These are phyloP conservation scores for Chalcosyrphus nemorum DNA, from an alignment of 2,888 invertebrate genomes.

Conservation along the genomic window DNA sequence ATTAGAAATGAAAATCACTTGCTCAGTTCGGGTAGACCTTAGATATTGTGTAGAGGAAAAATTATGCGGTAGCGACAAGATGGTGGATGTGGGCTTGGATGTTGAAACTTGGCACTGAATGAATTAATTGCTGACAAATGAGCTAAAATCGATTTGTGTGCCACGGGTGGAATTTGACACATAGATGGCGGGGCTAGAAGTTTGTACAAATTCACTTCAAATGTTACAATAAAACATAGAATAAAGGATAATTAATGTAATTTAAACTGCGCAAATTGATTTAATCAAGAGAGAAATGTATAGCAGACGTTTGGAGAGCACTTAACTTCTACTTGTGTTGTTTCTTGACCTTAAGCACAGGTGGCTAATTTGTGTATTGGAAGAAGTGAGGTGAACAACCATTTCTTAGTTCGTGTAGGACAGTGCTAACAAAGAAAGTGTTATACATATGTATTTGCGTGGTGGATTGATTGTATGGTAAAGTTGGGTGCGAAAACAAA, in stretches of 20 bases:
- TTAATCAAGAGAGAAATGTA: not conserved
- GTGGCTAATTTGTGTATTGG: not conserved
- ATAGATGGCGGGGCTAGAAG: not conserved
- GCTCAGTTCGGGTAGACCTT: not conserved
- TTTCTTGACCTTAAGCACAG: not conserved
- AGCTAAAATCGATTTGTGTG: constrained; percentile 15
- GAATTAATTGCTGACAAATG: constrained; percentile 11
- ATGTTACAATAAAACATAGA: too few species aligned
- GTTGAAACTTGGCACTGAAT: constrained; percentile 59
- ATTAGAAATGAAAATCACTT: not conserved
- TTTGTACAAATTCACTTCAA: not conserved
- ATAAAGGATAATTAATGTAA: not conserved
- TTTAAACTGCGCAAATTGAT: not conserved
- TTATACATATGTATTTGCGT: too few species aligned
- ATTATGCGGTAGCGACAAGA: constrained; percentile 62
- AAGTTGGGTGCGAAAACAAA: too few species aligned
- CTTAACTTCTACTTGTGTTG: not conserved
- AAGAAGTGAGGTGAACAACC: not conserved
- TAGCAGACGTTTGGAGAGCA: not conserved
- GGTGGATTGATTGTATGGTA: too few species aligned
- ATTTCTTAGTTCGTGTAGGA: not conserved
- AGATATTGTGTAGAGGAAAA: constrained; percentile 52
- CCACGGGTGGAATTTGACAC: not conserved
- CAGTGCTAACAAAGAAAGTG: not conserved
- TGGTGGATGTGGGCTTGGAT: constrained; percentile 75